phyloP scores from a whole-genome alignment of 2,113 vertebrate species.

The Podilymbus podiceps region DNA sequence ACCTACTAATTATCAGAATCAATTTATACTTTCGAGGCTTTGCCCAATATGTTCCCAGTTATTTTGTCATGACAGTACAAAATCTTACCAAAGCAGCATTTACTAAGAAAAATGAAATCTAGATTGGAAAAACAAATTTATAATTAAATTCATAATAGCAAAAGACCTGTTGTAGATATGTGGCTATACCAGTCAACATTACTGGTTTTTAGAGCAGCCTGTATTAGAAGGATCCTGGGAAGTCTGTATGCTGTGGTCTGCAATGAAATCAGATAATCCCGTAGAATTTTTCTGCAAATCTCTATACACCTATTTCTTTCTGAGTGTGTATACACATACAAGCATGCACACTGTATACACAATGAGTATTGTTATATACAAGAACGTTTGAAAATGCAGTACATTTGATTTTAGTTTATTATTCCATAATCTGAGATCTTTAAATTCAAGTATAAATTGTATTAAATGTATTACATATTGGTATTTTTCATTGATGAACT shows the following conservation, averaged over 20 bases:
- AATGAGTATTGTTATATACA: constrained; percentile 66
- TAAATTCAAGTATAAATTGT: constrained; percentile 48
- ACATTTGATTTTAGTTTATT: constrained; percentile 64
- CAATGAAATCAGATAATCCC: constrained; percentile 61
- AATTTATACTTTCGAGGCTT: constrained; percentile 67
- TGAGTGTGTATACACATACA: constrained; percentile 18
- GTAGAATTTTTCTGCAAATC: constrained; percentile 54
- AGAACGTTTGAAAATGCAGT: constrained; percentile 69
- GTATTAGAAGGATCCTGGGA: constrained; percentile 47
- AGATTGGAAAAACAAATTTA: constrained; percentile 23
- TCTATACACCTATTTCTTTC: constrained; percentile 62
- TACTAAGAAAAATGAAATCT: constrained; percentile 59
- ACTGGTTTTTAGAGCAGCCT: constrained; percentile 60
- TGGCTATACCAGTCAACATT: constrained; percentile 49
- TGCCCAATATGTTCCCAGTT: constrained; percentile 65
- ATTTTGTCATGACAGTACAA: constrained; percentile 51
- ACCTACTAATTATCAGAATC: constrained; percentile 64
- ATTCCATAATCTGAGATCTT: constrained; percentile 36
- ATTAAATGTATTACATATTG: constrained; percentile 4
- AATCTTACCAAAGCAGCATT: constrained; percentile 73
- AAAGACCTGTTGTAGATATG: constrained; percentile 42
- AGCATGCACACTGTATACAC: constrained; percentile 69
- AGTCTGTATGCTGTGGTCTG: constrained; percentile 62
- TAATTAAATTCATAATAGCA: constrained; percentile 54
- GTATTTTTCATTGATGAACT: constrained; percentile 61